Conservation (phyloP, 2,888 invertebrate species). For the Temnothorax ravouxi region DNA sequence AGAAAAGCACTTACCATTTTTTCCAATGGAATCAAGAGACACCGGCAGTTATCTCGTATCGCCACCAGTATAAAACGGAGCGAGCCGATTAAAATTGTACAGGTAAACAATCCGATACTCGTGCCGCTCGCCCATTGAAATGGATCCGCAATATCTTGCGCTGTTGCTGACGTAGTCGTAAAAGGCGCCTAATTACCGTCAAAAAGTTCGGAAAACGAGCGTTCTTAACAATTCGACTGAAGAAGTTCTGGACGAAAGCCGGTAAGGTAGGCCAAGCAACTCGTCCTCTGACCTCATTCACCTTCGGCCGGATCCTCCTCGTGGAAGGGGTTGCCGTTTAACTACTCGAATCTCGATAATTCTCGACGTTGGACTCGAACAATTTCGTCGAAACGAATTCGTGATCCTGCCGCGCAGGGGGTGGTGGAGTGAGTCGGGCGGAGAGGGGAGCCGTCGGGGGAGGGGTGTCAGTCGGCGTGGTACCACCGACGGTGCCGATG, state of each 20-base stretch:
- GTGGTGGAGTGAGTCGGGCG: slow-evolving; percentile 17
- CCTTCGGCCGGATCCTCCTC: neutral
- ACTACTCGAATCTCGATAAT: slow-evolving; percentile 71
- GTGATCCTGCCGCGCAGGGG: slow-evolving; percentile 66
- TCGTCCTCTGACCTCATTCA: slow-evolving; percentile 12
- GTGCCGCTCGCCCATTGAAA: neutral
- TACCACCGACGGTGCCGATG: slow-evolving; percentile 75
- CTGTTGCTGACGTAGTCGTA: slow-evolving; percentile 16
- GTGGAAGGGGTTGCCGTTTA: slow-evolving; percentile 64
- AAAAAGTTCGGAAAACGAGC: slow-evolving; percentile 56
- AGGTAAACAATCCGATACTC: too few species aligned
- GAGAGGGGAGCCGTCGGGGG: slow-evolving; percentile 48
- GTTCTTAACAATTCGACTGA: slow-evolving; percentile 48
- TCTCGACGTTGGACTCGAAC: slow-evolving; percentile 73
- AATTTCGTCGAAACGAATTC: slow-evolving; percentile 76
- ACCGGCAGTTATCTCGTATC: too few species aligned
- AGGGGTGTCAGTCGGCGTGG: slow-evolving; percentile 65
- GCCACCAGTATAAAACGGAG: too few species aligned
- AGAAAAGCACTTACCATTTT: too few species aligned
- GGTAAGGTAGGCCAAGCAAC: slow-evolving; percentile 20
- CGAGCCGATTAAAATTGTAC: neutral
- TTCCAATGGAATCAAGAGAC: too few species aligned
- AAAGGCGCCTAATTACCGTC: slow-evolving; percentile 51
- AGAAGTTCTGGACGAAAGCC: slow-evolving; percentile 3
- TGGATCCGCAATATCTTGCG: neutral